phyloP scores from a whole-genome alignment of 1,140 invertebrate genomes.

The Philaenus spumarius region DNA sequence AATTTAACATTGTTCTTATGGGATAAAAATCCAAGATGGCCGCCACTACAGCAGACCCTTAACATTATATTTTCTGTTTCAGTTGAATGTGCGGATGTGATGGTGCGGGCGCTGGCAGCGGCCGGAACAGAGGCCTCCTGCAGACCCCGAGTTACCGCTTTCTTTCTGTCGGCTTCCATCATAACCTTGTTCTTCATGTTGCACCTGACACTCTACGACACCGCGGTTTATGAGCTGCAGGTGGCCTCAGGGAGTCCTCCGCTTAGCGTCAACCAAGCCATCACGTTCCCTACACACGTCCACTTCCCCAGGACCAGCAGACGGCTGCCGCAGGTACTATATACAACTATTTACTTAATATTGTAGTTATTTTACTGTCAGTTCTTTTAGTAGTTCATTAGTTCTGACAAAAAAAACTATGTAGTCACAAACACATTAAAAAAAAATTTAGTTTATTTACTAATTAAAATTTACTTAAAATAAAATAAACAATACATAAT shows the following conservation, averaged over 20 bases:
- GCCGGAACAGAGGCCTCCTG: background rate
- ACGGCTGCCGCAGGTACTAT: constrained; percentile 49
- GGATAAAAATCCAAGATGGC: no score
- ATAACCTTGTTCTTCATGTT: constrained; percentile 14
- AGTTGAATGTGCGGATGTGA: no score
- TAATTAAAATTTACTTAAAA: no score
- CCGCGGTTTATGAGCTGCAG: constrained; percentile 19
- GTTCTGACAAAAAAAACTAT: no score
- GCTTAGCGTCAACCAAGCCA: constrained; percentile 35
- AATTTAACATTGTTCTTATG: no score
- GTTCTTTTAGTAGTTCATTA: background rate
- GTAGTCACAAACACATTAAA: no score
- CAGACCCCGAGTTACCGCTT: constrained; percentile 13
- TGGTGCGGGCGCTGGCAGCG: constrained; percentile 6
- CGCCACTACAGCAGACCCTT: no score
- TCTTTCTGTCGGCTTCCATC: constrained; percentile 2
- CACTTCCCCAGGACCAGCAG: constrained; percentile 44
- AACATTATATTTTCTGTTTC: no score
- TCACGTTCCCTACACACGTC: constrained; percentile 41
- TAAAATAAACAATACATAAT: no score
- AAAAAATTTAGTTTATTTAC: no score
- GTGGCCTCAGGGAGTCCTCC: constrained; percentile 1
- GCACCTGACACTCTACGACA: constrained; percentile 22
- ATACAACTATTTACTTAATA: no score
- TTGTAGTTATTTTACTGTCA: background rate